Evolutionary conservation across 2,888 invertebrate genomes (phyloP).

Genomic region (Aplocera efformata): DNA sequence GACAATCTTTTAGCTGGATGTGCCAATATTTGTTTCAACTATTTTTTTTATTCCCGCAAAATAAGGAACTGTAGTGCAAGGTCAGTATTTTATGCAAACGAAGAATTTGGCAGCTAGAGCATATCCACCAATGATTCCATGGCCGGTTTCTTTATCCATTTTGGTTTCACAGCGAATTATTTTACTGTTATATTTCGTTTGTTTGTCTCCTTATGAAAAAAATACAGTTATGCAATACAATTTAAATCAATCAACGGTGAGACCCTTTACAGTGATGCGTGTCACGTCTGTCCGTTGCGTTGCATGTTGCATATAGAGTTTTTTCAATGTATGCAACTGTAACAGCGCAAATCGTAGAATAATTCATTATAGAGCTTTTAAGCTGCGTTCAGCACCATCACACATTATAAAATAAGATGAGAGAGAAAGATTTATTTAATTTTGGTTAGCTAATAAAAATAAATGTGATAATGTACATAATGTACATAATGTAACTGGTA

Average conservation of each 20-base stretch:
- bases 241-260: slow-evolving; percentile 25
- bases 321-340: slow-evolving; percentile 48
- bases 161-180: slow-evolving; percentile 1
- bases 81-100: too few relatives aligned
- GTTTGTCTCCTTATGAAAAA: slow-evolving; percentile 29
- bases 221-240: slow-evolving; percentile 46
- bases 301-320: slow-evolving; percentile 46
- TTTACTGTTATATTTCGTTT: slow-evolving; percentile 2
- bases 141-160: slow-evolving; percentile 8
- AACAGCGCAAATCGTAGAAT: slow-evolving; percentile 49
- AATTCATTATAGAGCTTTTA: slow-evolving; percentile 50
- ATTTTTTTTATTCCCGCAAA: too few relatives aligned
- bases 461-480: too few relatives aligned
- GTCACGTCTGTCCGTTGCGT: slow-evolving; percentile 40
- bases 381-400: slow-evolving; percentile 23
- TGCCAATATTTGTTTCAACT: too few relatives aligned
- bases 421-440: too few relatives aligned
- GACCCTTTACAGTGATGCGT: slow-evolving; percentile 39
- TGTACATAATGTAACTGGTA: too few relatives aligned
- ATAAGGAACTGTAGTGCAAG: too few relatives aligned
- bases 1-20: too few relatives aligned
- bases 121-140: too few relatives aligned
- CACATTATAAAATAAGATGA: too few relatives aligned
- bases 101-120: too few relatives aligned
- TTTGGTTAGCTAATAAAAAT: too few relatives aligned